phyloP scores from a whole-genome alignment of 1,140 invertebrate species.

The Streblospio benedicti region DNA sequence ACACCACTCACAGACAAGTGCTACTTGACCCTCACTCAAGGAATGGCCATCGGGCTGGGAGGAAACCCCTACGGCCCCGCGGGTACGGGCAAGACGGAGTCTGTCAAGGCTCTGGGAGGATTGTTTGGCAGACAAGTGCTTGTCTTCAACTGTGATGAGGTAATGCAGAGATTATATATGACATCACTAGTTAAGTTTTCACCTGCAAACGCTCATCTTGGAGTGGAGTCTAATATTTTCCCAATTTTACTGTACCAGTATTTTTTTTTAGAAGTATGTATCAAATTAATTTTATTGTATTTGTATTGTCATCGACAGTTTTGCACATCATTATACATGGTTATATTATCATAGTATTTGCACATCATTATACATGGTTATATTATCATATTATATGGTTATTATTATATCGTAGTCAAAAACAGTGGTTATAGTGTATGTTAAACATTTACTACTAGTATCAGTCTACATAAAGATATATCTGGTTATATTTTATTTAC shows the following conservation, averaged over 20 bases:
- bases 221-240: neutral
- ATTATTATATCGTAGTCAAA: neutral
- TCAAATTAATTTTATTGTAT: neutral
- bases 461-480: too few species aligned
- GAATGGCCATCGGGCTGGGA: slow-evolving; percentile 84
- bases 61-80: slow-evolving; percentile 99
- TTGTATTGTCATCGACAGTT: neutral
- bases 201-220: slow-evolving; percentile 11
- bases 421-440: too few species aligned
- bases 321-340: too few species aligned
- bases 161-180: too few species aligned
- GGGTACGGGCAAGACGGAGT: slow-evolving; percentile 95
- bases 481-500: too few species aligned
- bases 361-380: too few species aligned
- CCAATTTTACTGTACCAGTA: neutral
- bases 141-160: slow-evolving; percentile 97
- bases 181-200: too few species aligned
- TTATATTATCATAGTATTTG: too few species aligned
- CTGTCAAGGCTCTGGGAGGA: slow-evolving; percentile 85
- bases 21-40: slow-evolving; percentile 88
- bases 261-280: neutral
- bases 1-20: slow-evolving; percentile 91
- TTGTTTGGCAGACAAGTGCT: slow-evolving; percentile 84
- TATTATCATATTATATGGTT: neutral
- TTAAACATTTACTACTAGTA: too few species aligned